Conservation (phyloP, 2,113 vertebrate species). For the Sclerurus mexicanus region DNA sequence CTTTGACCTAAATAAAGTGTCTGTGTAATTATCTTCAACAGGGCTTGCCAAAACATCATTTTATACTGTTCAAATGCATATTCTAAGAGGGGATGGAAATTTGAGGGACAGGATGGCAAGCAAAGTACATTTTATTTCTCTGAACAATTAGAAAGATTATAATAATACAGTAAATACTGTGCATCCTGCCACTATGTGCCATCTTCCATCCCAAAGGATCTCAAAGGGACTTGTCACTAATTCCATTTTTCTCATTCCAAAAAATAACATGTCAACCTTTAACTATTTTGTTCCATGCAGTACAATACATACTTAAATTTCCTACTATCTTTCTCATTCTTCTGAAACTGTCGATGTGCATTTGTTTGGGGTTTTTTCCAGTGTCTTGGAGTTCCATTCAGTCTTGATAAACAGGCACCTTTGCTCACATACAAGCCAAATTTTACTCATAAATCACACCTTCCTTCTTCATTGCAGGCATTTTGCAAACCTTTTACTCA, state of each 20-base stretch:
- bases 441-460: neutral
- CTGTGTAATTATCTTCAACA: constrained; percentile 36
- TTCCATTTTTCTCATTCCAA: constrained; percentile 62
- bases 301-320: neutral
- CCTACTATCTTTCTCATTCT: neutral
- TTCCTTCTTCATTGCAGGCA: neutral
- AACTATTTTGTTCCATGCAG: constrained; percentile 46
- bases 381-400: neutral
- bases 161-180: constrained; percentile 60
- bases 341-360: neutral
- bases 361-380: neutral
- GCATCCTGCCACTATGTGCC: constrained; percentile 60
- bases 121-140: constrained; percentile 50
- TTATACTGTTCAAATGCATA: constrained; percentile 64
- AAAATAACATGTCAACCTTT: constrained; percentile 55
- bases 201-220: constrained; percentile 62
- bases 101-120: constrained; percentile 19
- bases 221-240: constrained; percentile 54
- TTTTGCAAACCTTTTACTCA: neutral
- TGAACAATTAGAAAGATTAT: constrained; percentile 39
- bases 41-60: constrained; percentile 61
- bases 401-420: neutral
- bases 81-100: constrained; percentile 30
- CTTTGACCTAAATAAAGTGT: constrained; percentile 59
- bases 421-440: neutral